A percentile compares a stretch with the other conserved stretches of the same genome.
Evolutionary conservation across 2,113 vertebrate species (phyloP).

Genomic region (Scomber scombrus): DNA sequence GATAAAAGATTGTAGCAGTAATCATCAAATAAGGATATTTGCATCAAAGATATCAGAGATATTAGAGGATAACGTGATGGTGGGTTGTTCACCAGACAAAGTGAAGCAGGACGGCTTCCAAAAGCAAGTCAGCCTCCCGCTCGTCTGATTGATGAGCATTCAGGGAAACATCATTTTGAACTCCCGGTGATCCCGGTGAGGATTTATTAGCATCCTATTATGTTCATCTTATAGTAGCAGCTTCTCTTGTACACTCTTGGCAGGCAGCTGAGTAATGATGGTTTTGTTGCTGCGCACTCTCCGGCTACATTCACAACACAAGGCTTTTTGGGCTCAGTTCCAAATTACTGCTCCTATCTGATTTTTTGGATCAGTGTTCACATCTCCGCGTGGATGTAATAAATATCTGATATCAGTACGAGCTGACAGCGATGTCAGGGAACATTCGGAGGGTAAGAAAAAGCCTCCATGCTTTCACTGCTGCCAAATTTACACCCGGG

Average conservation of each 20-base stretch:
- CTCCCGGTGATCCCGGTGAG: constrained; percentile 57
- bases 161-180: constrained; percentile 66
- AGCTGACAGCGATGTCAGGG: constrained; percentile 35
- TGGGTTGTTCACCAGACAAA: constrained; percentile 24
- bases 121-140: constrained; percentile 41
- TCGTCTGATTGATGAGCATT: constrained; percentile 67
- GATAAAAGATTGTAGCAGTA: constrained; percentile 23
- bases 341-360: constrained; percentile 45
- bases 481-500: constrained; percentile 34
- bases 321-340: constrained; percentile 30
- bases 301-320: constrained; percentile 34
- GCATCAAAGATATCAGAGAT: constrained; percentile 40
- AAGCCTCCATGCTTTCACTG: constrained; percentile 7
- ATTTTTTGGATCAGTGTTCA: constrained; percentile 29
- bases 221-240: constrained; percentile 63
- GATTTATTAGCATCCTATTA: constrained; percentile 73
- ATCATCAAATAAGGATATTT: constrained; percentile 46
- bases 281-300: constrained; percentile 43
- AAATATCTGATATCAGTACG: constrained; percentile 35
- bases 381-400: constrained; percentile 16
- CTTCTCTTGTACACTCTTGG: constrained; percentile 53
- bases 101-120: constrained; percentile 35
- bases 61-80: constrained; percentile 36
- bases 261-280: constrained; percentile 60
- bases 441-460: constrained; percentile 17